Evolutionary conservation across 2,888 invertebrate genomes (phyloP).

Genomic region (Arenicola marina): DNA sequence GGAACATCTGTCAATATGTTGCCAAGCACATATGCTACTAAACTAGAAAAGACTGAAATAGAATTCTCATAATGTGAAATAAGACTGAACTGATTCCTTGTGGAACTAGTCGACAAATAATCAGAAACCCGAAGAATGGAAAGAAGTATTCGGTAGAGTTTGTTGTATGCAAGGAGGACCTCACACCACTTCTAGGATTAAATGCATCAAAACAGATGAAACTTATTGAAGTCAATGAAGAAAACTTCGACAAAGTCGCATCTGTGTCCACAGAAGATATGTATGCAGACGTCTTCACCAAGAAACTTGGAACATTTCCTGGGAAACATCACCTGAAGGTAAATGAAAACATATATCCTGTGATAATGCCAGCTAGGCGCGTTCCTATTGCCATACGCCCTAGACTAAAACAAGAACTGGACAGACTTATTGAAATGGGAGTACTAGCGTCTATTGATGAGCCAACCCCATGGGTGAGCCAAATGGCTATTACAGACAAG

Average conservation of each 20-base stretch:
- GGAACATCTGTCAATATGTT: constrained; percentile 19
- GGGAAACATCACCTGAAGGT: not conserved
- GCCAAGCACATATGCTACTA: constrained; percentile 6
- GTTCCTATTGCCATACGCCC: constrained; percentile 10
- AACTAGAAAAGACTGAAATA: constrained; percentile 12
- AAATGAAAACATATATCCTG: constrained; percentile 3
- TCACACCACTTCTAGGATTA: constrained; percentile 13
- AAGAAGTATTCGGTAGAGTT: constrained; percentile 20
- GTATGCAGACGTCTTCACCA: constrained; percentile 10
- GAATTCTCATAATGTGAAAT: too few species aligned
- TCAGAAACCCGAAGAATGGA: too few species aligned
- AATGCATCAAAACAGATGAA: constrained; percentile 11
- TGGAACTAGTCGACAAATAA: too few species aligned
- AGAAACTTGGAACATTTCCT: not conserved
- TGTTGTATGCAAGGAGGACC: constrained; percentile 10
- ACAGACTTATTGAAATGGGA: constrained; percentile 12
- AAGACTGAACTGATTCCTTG: too few species aligned
- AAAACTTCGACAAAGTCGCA: constrained; percentile 10
- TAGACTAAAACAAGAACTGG: constrained; percentile 23
- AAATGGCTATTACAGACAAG: constrained; percentile 27
- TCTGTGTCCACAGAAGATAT: not conserved
- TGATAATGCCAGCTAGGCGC: constrained; percentile 15
- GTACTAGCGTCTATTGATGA: constrained; percentile 25
- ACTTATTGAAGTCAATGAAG: constrained; percentile 12
- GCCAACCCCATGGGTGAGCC: constrained; percentile 35